Evolutionary conservation across 2,888 invertebrate genomes (phyloP), one percentile per base, ranked within the genome.

Genomic region (Ceriagrion tenellum): DNA sequence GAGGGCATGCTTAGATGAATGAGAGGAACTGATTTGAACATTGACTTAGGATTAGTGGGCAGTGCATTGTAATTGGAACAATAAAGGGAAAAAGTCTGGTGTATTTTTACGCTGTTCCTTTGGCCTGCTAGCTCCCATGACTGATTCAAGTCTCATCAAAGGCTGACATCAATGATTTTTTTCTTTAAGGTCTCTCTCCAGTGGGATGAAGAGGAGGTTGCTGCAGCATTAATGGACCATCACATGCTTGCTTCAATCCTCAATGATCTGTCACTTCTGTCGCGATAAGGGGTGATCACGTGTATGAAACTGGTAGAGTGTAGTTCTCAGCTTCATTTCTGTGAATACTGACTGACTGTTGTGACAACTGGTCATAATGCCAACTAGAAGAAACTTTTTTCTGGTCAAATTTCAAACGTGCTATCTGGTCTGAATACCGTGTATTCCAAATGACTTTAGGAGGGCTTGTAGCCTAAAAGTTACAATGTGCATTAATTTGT

Each of bases 121-220:
- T 47, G 2, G 4, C 47, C 47, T 47, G 47, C 47, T 47, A 8
- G 8, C 47, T 47, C 47, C 47, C 47, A 47, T 47, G 47, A 47
- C 47, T 47, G 47, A 8, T 47, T 8, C 8, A 47, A 47, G 26
- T 26, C 93, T 40, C 13, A 30, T 55, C 23, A 69, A 23, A n/a
- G 23, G 23, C 40, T 59, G 47, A 47, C 47, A 47, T 47, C n/a
- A 47, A 47, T 47, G 8, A 47, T 35, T 88, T 69, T 35, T 30
- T 95, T 97, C 30, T 97, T 97, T 55, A 98, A 98, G 97, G 97
- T 99, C 47, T 97, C 97, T 95, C 97, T 99, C 96, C 98, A 98
- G 96, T 98, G 99, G 98, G 98, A 99, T 97, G 98, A 98, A 96
- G 98, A 98, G 95, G 99, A 99, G 96, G 98, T 99, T 0, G 97